Evolutionary conservation across 1,140 invertebrate species (phyloP), one percentile per base, ranked within the genome.

Genomic region (Dryas iulia): DNA sequence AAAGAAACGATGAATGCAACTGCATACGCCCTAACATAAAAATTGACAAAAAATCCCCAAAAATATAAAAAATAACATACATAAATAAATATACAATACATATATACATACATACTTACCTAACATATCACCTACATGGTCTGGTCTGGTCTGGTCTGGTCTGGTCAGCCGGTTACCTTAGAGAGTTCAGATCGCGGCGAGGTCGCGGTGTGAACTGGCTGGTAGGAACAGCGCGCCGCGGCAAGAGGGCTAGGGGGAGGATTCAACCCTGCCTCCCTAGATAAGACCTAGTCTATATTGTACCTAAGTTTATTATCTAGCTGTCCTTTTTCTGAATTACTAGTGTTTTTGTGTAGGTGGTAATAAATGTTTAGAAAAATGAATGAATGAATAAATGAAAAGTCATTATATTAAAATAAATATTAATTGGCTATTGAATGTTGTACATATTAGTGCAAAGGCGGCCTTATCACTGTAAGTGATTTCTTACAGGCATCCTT

Each of bases 141-240:
- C 18, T 47, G 39, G 39, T 6, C 39, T 47, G 18, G 14, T 47
- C 14, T 8, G 14, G 14, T 10, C 14, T 47, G 7, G 39, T 47
- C 39, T 47, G n/a, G 53, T 11, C 3, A 12, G 24, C 53, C 53
- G 53, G 53, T 5, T 56, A 56, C 53, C 53, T 56, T 56, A 56
- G 53, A 56, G 53, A 56, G 53, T 56, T 56, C 53, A 56, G 21
- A 56, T 25, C 24, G 53, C 24, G 53, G n/a, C 53, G 23, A 56
- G n/a, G n/a, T 56, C 53, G 53, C 53, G 53, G 24, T 56, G 12
- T 56, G 53, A 56, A 56, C 53, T 56, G 53, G 53, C 24, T n/a
- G 18, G 18, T 21, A 47, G 7, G 10, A 8, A 21, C 7, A 47
- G 21, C 10, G 39, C 53, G 24, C 23, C 53, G 23, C 53, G 24